Base-by-base conservation (phyloP, 2,888 invertebrate species). In the Nomada ruficornis region DNA sequence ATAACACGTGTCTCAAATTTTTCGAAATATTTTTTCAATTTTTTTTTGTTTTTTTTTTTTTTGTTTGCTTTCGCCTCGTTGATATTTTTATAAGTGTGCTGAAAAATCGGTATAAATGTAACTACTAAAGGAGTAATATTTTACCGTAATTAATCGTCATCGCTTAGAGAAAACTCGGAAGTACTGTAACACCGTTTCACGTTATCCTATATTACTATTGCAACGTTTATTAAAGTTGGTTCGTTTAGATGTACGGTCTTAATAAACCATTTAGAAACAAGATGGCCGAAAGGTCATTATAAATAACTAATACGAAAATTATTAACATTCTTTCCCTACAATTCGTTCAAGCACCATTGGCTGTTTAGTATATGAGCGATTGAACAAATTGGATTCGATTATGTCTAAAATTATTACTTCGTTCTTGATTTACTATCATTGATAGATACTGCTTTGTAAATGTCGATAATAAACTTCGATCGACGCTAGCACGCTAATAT, bases 31-130 rank as follows among this genome's bases (percentile, higher is more conserved):
- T 78, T 78, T 76, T 63, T 75, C 67, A 54, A 71, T 64, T 72
- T 72, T 67, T 79, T 80, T 26, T 26, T n/a, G n/a, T 1, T 26
- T 83, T 73, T 76, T 60, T 68, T 68, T 69, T 77, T 77, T 86
- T 76, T 77, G 75, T 80, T 79, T 78, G 72, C 80, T 84, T 85
- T 86, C 81, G 80, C 74, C 84, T 85, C 84, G 78, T 88, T 84
- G 81, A 89, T 87, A 84, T 83, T 83, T 82, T 88, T 86, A 88
- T 88, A 88, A 83, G 88, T 90, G 91, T 88, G 92, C 91, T 92
- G 91, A 91, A 92, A 92, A 92, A 92, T 91, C 84, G 91, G 92
- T 92, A 92, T 90, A 92, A 92, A 92, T 91, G 85, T 92, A 91
- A 89, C 88, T 92, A 91, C 90, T 85, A 84, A 86, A 86, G 88